Conservation (phyloP, 1,140 invertebrate genomes). For the Drosophila sp. region DNA sequence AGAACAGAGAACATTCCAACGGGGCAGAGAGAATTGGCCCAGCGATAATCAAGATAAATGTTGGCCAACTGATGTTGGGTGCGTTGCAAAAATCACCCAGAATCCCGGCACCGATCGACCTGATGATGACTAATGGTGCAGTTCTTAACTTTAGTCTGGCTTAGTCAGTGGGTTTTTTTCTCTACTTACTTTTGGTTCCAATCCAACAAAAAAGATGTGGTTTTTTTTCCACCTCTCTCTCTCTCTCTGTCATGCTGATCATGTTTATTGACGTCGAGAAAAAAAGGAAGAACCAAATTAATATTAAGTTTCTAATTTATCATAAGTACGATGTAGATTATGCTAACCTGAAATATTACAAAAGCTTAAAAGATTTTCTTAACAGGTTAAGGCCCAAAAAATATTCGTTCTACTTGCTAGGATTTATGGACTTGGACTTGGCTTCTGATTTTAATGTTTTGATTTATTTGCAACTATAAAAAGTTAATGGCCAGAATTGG, state of each 20-base stretch:
- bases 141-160: conserved; percentile 42
- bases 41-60: conserved; percentile 80
- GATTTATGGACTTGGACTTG: too few relatives aligned
- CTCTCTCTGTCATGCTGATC: conserved; percentile 42
- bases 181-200: conserved; percentile 21
- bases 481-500: not conserved
- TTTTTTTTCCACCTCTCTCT: conserved; percentile 13
- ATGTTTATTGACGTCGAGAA: conserved; percentile 13
- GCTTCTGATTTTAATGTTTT: too few relatives aligned
- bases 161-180: conserved; percentile 70
- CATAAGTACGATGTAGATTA: not conserved
- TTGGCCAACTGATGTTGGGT: conserved; percentile 55
- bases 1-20: conserved; percentile 48
- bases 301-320: conserved; percentile 3
- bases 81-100: conserved; percentile 63
- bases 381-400: too few relatives aligned
- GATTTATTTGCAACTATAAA: too few relatives aligned
- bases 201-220: conserved; percentile 35
- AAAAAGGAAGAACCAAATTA: not conserved
- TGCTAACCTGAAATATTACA: not conserved
- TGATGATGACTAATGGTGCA: conserved; percentile 75
- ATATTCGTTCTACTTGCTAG: too few relatives aligned
- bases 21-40: conserved; percentile 23
- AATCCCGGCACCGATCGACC: conserved; percentile 41
- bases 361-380: not conserved